Base-by-base conservation (phyloP, 2,113 vertebrate species). In the Tachysurus vachellii region DNA sequence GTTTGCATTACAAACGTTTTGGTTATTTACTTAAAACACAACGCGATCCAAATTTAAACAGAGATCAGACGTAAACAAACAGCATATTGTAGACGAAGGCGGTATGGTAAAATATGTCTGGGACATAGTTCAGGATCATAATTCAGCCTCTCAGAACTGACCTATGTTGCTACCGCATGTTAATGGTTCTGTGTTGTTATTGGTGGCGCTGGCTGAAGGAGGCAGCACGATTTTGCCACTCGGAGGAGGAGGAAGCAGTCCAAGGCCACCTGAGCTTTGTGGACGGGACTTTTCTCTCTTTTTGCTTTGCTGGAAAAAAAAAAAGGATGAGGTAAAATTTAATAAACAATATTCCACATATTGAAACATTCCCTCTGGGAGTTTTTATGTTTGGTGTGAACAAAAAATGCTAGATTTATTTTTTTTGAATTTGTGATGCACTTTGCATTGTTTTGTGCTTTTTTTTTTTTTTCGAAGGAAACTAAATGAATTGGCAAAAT, bases 231-330 rank as follows among this genome's bases (percentile, higher is more conserved):
- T 87, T 94, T 96, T 98, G 85, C 97, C 96, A 91, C 97, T 97
- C 1, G 97, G 97, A 17, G 97, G 97, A 0, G 97, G 97, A 31
- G 97, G 97, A 85, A 98, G 96, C 86, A 97, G 94, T 76, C 96
- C 97, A 31, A 97, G 89, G 2, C 96, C 96, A 54, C 96, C 96
- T 86, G 95, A 53, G 77, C 96, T 94, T 79, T 95, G 84, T 4
- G 92, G 91, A 89, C 96, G 96, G 76, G 96, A 95, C 87, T 97
- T 99, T 75, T 96, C 96, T 91, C 96, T 96, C 95, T 96, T 98
- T 89, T 95, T 96, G 0, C 94, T 96, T 95, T 98, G 97, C 92
- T 98, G 53, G 9, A 23, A 9, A 26, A 31, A 93, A 94, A 84
- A 62, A 47, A 47, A 2, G 11, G 17, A 42, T 44, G 1, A 21